phyloP scores from a whole-genome alignment of 2,888 invertebrate species.

The Drosophila stalkeri region DNA sequence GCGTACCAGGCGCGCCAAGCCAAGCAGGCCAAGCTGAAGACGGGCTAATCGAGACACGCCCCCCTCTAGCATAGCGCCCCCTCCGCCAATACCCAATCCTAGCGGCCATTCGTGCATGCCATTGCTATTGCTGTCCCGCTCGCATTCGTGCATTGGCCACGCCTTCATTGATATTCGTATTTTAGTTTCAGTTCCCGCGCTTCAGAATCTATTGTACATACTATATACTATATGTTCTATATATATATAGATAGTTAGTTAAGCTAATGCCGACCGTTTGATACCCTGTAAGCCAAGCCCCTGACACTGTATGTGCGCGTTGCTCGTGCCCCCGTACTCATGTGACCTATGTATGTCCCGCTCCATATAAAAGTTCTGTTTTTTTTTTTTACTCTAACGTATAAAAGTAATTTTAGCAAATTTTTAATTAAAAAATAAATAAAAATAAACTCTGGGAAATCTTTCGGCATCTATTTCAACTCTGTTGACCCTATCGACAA shows the following conservation, averaged over 20 bases:
- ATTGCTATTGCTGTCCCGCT: slow-evolving; percentile 24
- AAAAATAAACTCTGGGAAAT: neutral
- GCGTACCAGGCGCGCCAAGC: slow-evolving; percentile 49
- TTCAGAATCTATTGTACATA: slow-evolving; percentile 18
- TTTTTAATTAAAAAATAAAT: slow-evolving; percentile 21
- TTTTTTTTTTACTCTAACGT: slow-evolving; percentile 16
- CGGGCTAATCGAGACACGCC: slow-evolving; percentile 26
- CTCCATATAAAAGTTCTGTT: slow-evolving; percentile 5
- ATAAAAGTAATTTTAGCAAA: slow-evolving; percentile 30
- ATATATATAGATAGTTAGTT: slow-evolving; percentile 49
- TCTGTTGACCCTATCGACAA: neutral
- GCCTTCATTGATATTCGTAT: neutral
- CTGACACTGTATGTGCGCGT: neutral
- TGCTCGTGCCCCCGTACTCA: neutral
- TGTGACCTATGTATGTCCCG: neutral
- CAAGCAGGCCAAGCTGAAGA: slow-evolving; percentile 37
- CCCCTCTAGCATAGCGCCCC: neutral
- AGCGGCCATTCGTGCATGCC: slow-evolving; percentile 19
- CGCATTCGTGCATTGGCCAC: slow-evolving; percentile 5
- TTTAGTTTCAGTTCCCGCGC: neutral
- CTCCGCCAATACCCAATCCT: neutral
- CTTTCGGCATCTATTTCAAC: neutral
- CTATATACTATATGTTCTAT: slow-evolving; percentile 26
- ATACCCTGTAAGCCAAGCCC: slow-evolving; percentile 8
- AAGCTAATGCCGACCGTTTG: slow-evolving; percentile 6